A percentile compares a stretch with the other conserved stretches of the same genome.
Evolutionary conservation across 2,113 vertebrate genomes (phyloP).

Genomic region (Brienomyrus brachyistius): DNA sequence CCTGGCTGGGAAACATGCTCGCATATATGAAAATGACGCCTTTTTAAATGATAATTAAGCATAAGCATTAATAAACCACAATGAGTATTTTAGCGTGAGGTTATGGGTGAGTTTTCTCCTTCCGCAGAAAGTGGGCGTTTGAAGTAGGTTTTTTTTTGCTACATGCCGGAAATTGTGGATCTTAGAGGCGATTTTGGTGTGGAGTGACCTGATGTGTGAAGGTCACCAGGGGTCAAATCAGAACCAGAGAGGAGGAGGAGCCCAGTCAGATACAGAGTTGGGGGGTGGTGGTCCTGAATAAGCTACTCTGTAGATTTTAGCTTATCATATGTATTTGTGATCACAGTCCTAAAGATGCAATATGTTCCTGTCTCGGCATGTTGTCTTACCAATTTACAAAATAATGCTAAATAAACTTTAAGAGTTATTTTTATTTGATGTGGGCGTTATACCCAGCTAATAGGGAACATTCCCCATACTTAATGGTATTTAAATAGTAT

Average conservation of each 20-base stretch:
- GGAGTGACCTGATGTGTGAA: not conserved
- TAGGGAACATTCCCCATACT: not conserved
- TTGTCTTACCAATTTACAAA: not conserved
- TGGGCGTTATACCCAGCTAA: not conserved
- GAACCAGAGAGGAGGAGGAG: not conserved
- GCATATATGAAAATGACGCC: not conserved
- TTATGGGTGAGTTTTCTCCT: not conserved
- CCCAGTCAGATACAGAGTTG: not conserved
- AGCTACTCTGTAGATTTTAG: not conserved
- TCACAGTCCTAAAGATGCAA: not conserved
- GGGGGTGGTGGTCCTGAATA: not conserved
- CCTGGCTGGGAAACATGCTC: slow-evolving; percentile 9
- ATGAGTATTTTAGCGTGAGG: not conserved
- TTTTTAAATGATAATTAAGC: slow-evolving; percentile 1
- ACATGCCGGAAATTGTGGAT: not conserved
- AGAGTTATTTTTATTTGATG: not conserved
- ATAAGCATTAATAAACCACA: not conserved
- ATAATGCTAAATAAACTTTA: not conserved
- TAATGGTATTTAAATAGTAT: too few relatives aligned
- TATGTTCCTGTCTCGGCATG: not conserved
- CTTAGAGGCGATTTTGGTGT: not conserved
- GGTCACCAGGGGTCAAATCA: not conserved
- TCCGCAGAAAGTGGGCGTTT: not conserved
- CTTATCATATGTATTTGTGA: not conserved
- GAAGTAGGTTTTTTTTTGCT: not conserved